Percentiles rank a stretch among this genome's conserved stretches.
These are phyloP conservation scores for Rousettus madagascariensis DNA, from an alignment of 2,797 vertebrate genomes.

Conservation along the genomic window DNA sequence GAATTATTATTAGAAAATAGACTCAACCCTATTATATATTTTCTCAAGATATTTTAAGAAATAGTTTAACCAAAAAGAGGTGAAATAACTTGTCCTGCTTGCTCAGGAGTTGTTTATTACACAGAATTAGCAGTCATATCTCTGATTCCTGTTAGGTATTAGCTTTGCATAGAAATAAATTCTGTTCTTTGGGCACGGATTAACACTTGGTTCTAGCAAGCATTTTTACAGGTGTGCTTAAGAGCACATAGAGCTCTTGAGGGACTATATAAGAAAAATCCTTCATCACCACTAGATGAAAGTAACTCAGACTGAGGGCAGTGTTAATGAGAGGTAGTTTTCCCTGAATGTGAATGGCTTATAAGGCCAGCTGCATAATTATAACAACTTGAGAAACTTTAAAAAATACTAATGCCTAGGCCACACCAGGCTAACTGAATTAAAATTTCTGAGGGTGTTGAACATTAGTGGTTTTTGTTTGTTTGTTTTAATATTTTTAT, in stretches of 20 bases:
- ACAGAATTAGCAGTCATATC: not conserved
- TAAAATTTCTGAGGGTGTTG: not conserved
- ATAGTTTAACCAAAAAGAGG: not conserved
- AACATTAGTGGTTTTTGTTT: too few species aligned
- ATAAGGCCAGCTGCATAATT: not conserved
- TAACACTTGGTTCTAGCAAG: not conserved
- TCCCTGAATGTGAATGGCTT: not conserved
- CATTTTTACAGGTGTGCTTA: not conserved
- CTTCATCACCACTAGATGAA: not conserved
- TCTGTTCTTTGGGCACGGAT: not conserved
- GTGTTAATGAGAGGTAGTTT: not conserved
- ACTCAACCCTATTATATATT: not conserved
- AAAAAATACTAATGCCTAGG: not conserved
- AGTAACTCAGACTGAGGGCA: not conserved
- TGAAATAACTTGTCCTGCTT: not conserved
- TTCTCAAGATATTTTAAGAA: slow-evolving; percentile 38
- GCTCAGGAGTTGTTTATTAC: not conserved
- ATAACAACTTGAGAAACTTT: not conserved
- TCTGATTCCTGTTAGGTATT: not conserved
- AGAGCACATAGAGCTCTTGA: not conserved
- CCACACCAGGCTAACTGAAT: not conserved
- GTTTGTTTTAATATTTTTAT: slow-evolving; percentile 2
- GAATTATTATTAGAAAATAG: not conserved
- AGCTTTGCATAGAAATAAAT: not conserved
- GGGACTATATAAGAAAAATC: not conserved